A percentile compares a stretch with the other conserved stretches of the same genome.
These are phyloP conservation scores for Arvicanthis niloticus DNA, from an alignment of 2,113 vertebrate species.

Conservation along the genomic window DNA sequence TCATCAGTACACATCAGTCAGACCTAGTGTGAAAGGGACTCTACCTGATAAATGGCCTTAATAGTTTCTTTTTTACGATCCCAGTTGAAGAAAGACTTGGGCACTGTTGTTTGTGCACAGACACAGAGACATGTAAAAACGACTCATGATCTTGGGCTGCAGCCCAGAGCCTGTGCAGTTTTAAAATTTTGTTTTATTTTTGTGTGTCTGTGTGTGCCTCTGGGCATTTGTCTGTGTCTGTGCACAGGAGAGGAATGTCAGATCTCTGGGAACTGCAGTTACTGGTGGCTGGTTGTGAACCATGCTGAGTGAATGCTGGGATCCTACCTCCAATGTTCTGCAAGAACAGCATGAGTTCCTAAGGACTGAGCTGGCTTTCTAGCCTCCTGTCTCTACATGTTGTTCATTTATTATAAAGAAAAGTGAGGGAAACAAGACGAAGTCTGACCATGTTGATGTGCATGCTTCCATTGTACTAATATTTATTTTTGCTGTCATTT, in stretches of 20 bases:
- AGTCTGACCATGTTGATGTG: not conserved
- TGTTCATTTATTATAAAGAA: not conserved
- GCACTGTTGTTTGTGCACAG: no score
- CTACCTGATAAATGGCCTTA: not conserved
- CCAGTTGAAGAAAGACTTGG: not conserved
- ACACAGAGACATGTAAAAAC: not conserved
- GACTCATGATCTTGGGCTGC: not conserved
- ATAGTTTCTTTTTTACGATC: not conserved
- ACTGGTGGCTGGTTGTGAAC: not conserved
- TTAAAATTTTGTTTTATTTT: no score
- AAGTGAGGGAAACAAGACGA: not conserved
- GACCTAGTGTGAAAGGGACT: no score
- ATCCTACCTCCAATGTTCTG: no score
- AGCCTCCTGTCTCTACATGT: not conserved
- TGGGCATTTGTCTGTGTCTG: not conserved
- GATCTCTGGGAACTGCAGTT: not conserved
- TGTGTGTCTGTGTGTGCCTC: no score
- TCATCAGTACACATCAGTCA: not conserved
- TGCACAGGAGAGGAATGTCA: not conserved
- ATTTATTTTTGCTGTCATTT: not conserved
- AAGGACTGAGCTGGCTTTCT: no score
- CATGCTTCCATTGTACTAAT: not conserved
- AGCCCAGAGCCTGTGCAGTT: not conserved
- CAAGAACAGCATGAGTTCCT: no score
- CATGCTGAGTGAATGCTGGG: accelerated